Base-by-base conservation (phyloP, 2,888 invertebrate genomes). In the Brachyopa scutellaris region DNA sequence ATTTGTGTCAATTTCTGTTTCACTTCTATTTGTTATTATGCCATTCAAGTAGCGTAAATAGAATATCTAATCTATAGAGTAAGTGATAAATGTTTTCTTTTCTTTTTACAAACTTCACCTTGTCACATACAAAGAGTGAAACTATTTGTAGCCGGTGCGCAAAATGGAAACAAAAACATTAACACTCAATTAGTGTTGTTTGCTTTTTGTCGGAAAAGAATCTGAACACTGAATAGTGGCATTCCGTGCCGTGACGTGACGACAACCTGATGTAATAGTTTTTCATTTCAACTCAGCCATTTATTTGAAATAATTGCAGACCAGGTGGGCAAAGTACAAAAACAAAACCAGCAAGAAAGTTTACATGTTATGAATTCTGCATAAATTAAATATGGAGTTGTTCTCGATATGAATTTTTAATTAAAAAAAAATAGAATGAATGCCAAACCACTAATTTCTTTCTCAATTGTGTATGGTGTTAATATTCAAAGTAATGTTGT, bases 331-430 rank as follows among this genome's bases (percentile, higher is more conserved):
- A 45, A 55, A n/a, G n/a, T 9, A n/a, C n/a, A n/a, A n/a, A 9
- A 38, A 38, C n/a, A 15, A 57, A 29, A 21, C 8, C 19, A 29
- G 51, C n/a, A 42, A 49, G 31, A 26, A 33, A 53, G 53, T 74
- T 73, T 33, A 74, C 66, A 73, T 79, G 79, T 53, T 29, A 40
- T 74, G 64, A 53, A 45, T 42, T 62, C 17, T 67, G 79, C 74
- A 74, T 79, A 74, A 67, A 79, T 74, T 73, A 66, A 38, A 38
- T 11, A 66, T n/a, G n/a, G 45, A 67, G 45, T 79, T 73, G 69
- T 51, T 61, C 15, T 51, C 51, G 79, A 61, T 67, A n/a, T 9
- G 79, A 79, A 67, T 79, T 67, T 31, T 47, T 67, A 79, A 67
- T 73, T 67, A 47, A 47, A 7, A 55, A 47, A 21, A 38, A 19